phyloP scores from a whole-genome alignment of 2,888 invertebrate genomes.

The Odontocolon sp. region DNA sequence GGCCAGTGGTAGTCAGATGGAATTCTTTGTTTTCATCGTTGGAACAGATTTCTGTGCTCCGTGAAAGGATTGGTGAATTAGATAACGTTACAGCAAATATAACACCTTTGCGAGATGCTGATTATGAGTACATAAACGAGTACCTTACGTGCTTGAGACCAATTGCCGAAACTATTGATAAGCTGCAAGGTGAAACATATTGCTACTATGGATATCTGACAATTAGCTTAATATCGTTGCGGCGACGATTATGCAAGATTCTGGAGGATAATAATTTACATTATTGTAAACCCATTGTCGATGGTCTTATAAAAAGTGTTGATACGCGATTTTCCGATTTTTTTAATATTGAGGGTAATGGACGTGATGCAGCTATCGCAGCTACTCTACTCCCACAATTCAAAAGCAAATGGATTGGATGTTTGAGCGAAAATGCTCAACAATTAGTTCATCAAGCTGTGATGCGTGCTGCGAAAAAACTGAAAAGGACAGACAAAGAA shows the following conservation, averaged over 20 bases:
- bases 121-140: constrained; percentile 28
- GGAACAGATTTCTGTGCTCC: constrained; percentile 32
- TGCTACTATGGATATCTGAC: constrained; percentile 40
- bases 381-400: constrained; percentile 28
- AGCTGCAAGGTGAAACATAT: constrained; percentile 38
- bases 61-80: constrained; percentile 14
- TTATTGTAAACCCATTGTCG: constrained; percentile 24
- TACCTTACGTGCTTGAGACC: constrained; percentile 20
- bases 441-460: background rate
- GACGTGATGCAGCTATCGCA: constrained; percentile 38
- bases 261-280: constrained; percentile 11
- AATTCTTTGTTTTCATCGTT: constrained; percentile 45
- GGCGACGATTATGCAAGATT: constrained; percentile 6
- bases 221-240: constrained; percentile 27
- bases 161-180: constrained; percentile 37
- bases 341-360: constrained; percentile 24
- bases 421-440: constrained; percentile 9
- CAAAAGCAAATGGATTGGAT: constrained; percentile 17
- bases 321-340: constrained; percentile 23
- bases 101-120: constrained; percentile 14
- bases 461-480: too few species aligned
- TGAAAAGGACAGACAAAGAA: too few species aligned
- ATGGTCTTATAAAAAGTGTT: constrained; percentile 16
- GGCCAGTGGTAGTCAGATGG: constrained; percentile 39
- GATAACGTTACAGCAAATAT: constrained; percentile 11